Percentiles rank a stretch among this genome's conserved stretches.
These are phyloP conservation scores for Tinamus major DNA, from an alignment of 2,797 vertebrate species.

Conservation along the genomic window DNA sequence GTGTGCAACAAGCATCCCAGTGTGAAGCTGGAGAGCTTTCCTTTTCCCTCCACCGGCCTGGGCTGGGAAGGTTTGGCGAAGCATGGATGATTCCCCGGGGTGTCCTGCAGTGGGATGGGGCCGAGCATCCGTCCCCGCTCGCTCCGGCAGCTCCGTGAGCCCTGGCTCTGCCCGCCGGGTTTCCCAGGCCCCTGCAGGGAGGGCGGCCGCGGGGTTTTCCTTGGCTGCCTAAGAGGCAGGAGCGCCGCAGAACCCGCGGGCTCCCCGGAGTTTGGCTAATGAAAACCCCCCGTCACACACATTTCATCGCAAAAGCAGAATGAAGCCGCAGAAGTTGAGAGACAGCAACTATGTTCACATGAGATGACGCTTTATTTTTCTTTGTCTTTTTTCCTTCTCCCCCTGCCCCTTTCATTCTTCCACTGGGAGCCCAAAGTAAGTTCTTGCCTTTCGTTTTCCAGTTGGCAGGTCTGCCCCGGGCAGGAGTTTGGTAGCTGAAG, in stretches of 20 bases:
- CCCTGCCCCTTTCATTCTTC: neutral
- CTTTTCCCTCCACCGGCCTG: neutral
- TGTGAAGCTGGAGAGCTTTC: neutral
- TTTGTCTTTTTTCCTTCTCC: no score
- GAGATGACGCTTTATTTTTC: neutral
- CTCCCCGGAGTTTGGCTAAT: neutral
- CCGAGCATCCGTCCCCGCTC: neutral
- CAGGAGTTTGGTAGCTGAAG: neutral
- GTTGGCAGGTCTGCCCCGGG: neutral
- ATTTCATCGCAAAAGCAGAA: slow-evolving; percentile 39
- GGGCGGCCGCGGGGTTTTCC: neutral
- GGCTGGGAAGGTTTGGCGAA: fast-evolving
- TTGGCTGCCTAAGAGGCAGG: neutral
- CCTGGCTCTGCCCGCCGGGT: neutral
- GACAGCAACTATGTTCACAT: slow-evolving; percentile 7
- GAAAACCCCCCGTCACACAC: neutral
- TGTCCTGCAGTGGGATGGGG: neutral
- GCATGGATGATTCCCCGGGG: fast-evolving
- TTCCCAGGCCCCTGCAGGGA: neutral
- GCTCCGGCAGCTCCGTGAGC: neutral
- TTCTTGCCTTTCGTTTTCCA: neutral
- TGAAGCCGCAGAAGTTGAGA: slow-evolving; percentile 24
- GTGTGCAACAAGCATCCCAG: neutral
- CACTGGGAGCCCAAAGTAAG: neutral
- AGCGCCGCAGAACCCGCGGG: neutral